Conservation (phyloP, 2,888 invertebrate species). For the Psococerastis gibbosa region DNA sequence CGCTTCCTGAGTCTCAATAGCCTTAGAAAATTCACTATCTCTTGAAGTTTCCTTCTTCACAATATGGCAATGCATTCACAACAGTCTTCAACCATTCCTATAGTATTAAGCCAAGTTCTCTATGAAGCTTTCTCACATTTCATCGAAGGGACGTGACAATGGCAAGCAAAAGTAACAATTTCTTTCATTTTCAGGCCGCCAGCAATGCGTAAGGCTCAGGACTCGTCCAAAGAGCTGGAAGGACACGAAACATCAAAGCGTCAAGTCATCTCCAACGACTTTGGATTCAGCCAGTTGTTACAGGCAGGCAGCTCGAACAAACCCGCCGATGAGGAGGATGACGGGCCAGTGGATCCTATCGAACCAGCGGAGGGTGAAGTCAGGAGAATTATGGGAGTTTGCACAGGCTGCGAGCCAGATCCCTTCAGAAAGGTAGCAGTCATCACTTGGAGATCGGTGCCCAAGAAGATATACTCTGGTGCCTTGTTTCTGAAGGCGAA, state of each 20-base stretch:
- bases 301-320: neutral
- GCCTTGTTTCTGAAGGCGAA: slow-evolving; percentile 46
- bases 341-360: slow-evolving; percentile 14
- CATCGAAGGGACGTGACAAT: too few species aligned
- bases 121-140: too few species aligned
- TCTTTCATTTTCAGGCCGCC: neutral
- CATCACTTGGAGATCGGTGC: slow-evolving; percentile 53
- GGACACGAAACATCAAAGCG: neutral
- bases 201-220: neutral
- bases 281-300: neutral
- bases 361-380: slow-evolving; percentile 74
- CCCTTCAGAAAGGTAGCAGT: slow-evolving; percentile 64
- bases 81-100: too few species aligned
- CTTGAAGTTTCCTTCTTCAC: too few species aligned
- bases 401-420: slow-evolving; percentile 53
- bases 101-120: too few species aligned
- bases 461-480: slow-evolving; percentile 54
- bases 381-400: slow-evolving; percentile 56
- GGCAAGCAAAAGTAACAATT: too few species aligned
- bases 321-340: slow-evolving; percentile 2
- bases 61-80: too few species aligned
- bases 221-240: neutral
- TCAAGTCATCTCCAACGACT: neutral
- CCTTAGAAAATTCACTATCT: too few species aligned
- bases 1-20: too few species aligned